Evolutionary conservation across 2,888 invertebrate genomes (phyloP).

Genomic region (Ferrisia virgata): DNA sequence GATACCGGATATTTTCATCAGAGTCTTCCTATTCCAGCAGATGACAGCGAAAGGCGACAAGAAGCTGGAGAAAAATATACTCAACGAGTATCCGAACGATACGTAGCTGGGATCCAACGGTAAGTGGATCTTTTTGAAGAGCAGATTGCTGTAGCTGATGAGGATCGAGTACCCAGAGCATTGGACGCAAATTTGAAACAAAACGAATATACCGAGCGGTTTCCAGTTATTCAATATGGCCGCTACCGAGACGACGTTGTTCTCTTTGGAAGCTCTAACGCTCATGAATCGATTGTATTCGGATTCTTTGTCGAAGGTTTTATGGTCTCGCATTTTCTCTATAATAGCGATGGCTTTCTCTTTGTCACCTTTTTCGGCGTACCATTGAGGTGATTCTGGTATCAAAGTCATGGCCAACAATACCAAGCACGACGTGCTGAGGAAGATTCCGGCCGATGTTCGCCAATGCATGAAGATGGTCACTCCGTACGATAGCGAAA

Average conservation of each 20-base stretch:
- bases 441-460: slow-evolving; percentile 8
- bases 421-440: neutral
- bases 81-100: neutral
- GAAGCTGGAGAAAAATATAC: slow-evolving; percentile 17
- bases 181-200: slow-evolving; percentile 28
- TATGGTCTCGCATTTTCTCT: neutral
- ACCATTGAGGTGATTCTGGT: slow-evolving; percentile 24
- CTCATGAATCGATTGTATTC: slow-evolving; percentile 21
- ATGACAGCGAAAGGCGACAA: slow-evolving; percentile 4
- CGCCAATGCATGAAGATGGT: slow-evolving; percentile 18
- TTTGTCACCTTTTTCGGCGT: neutral
- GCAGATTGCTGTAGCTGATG: neutral
- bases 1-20: neutral
- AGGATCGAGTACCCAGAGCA: slow-evolving; percentile 19
- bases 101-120: neutral
- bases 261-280: neutral
- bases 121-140: neutral
- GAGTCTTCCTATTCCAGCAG: neutral
- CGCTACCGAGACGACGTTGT: neutral
- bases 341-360: neutral
- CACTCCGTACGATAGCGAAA: neutral
- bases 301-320: neutral
- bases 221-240: neutral
- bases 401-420: neutral
- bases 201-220: neutral